Evolutionary conservation across 2,888 invertebrate species (phyloP), one percentile per base, ranked within the genome.

Genomic region (Hydroisotoma schaefferi): DNA sequence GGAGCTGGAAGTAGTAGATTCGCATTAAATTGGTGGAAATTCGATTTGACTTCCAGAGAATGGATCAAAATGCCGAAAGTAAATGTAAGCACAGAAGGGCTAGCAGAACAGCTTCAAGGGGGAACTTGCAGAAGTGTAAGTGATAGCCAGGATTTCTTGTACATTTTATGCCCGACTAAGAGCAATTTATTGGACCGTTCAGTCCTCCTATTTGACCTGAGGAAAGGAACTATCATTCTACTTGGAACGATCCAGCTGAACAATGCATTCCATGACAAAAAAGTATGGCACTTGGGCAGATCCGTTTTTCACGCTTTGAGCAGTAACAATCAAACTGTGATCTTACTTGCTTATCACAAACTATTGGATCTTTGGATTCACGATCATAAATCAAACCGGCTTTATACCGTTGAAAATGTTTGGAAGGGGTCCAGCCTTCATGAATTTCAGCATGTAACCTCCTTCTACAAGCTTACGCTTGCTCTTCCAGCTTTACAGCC

Each of bases 11-110:
- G n/a, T n/a, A n/a, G n/a, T n/a, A 20, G 33, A 29, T 29, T 40
- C 29, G 40, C 27, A 40, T 20, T 55, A 55, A 62, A 59, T 49
- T 69, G 66, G 67, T 72, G 72, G 72, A 72, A 70, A 65, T 72
- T 72, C 56, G 69, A 70, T 60, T 59, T 72, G 25, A 57, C 46
- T 15, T 58, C 68, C 1, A 67, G 63, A 26, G 69, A 72, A 67
- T 72, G 72, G 72, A 59, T 66, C 38, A 68, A 69, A 61, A 64
- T 69, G 68, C 65, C 67, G 47, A 53, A 57, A 59, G 67, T 64
- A 47, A 61, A 52, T 33, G 33, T 61, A 25, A 55, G 52, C 23
- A 33, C 12, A 38, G 51, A 52, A 33, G n/a, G n/a, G n/a, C 38
- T 47, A 18, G 38, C 40, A 20, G 51, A 60, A 18, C 53, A 58